phyloP scores from a whole-genome alignment of 1,140 invertebrate genomes.

The Tetraneura akinire region DNA sequence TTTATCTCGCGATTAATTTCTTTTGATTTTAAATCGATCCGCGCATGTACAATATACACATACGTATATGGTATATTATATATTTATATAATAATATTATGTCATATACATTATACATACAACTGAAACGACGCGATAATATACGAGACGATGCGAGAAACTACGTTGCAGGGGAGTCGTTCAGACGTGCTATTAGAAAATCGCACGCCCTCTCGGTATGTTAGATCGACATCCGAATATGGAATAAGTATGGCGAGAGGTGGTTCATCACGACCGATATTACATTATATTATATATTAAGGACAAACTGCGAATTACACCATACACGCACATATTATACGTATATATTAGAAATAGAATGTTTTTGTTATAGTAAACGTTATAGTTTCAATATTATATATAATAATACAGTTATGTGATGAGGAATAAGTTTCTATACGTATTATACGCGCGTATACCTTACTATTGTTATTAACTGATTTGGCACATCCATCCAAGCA shows the following conservation, averaged over 20 bases:
- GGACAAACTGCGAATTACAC: no score
- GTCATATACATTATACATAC: no score
- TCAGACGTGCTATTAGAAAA: slow-evolving; percentile 12
- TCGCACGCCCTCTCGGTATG: neutral
- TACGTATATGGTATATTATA: neutral
- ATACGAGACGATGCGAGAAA: no score
- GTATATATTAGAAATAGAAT: neutral
- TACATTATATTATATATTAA: slow-evolving; percentile 6
- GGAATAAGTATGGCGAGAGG: neutral
- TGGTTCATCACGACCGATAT: neutral
- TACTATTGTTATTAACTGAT: neutral
- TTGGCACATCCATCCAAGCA: neutral
- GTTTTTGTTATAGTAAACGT: neutral
- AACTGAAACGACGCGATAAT: no score
- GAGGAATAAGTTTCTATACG: neutral
- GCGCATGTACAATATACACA: neutral
- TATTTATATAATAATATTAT: no score
- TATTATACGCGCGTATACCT: neutral
- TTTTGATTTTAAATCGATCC: no score
- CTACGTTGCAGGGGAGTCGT: no score
- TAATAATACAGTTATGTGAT: no score
- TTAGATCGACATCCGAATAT: neutral
- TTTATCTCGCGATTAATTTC: no score
- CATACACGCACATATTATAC: neutral
- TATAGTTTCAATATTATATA: neutral